phyloP scores from a whole-genome alignment of 2,113 vertebrate genomes.

The Sander lucioperca region DNA sequence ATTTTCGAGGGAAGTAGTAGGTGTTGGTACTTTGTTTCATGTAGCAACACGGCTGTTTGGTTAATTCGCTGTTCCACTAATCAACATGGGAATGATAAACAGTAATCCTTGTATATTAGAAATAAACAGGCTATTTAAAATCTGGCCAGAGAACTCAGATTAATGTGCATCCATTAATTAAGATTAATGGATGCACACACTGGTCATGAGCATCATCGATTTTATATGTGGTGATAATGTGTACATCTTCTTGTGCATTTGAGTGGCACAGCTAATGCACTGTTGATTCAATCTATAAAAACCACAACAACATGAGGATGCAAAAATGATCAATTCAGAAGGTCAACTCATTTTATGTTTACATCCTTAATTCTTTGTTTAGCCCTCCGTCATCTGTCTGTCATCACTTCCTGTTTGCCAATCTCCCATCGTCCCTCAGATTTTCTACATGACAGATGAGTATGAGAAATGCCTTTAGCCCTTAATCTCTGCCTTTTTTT shows the following conservation, averaged over 20 bases:
- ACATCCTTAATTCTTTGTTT: conserved; percentile 6
- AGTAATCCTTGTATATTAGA: conserved; percentile 49
- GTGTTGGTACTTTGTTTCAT: conserved; percentile 49
- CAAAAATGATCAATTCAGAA: conserved; percentile 6
- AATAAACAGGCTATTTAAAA: conserved; percentile 52
- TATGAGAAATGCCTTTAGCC: conserved; percentile 54
- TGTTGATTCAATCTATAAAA: not conserved
- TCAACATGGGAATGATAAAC: conserved; percentile 69
- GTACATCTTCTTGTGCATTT: not conserved
- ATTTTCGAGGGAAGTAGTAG: conserved; percentile 42
- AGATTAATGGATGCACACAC: conserved; percentile 31
- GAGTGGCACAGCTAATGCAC: conserved; percentile 3
- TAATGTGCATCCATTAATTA: too few relatives aligned
- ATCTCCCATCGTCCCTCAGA: conserved; percentile 15
- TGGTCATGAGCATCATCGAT: conserved; percentile 31
- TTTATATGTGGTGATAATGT: conserved; percentile 10
- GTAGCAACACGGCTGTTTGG: conserved; percentile 56
- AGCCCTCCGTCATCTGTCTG: conserved; percentile 2
- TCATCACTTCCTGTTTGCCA: conserved; percentile 44
- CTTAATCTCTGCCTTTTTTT: conserved; percentile 62
- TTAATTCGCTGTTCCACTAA: conserved; percentile 65
- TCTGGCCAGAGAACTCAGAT: conserved; percentile 29
- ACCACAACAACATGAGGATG: not conserved
- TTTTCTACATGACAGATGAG: conserved; percentile 54
- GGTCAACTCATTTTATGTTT: conserved; percentile 15